phyloP scores from a whole-genome alignment of 2,888 invertebrate species.

The Acanthosepion esculentum region DNA sequence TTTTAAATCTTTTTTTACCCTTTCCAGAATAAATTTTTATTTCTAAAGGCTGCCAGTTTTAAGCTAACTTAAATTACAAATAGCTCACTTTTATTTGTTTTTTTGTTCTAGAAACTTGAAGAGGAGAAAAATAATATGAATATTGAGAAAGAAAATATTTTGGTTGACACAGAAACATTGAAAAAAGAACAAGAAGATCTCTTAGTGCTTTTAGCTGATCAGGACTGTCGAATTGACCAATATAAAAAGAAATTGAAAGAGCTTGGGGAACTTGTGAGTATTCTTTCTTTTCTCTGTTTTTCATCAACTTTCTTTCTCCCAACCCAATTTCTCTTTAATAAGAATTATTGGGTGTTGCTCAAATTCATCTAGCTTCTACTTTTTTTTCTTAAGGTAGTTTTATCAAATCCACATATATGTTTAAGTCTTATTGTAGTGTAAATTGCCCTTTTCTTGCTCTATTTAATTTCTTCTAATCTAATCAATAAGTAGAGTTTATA shows the following conservation, averaged over 20 bases:
- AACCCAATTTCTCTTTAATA: no score
- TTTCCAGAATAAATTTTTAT: neutral
- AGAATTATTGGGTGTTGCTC: no score
- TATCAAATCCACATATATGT: no score
- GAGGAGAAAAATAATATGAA: constrained; percentile 65
- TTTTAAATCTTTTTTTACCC: neutral
- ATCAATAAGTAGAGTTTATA: no score
- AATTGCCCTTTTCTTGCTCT: no score
- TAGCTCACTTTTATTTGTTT: neutral
- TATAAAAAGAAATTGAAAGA: constrained; percentile 78
- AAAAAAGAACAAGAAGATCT: constrained; percentile 95
- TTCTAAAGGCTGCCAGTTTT: no score
- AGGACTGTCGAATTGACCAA: constrained; percentile 83
- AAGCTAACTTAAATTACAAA: neutral
- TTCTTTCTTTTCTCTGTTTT: neutral
- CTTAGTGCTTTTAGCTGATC: constrained; percentile 90
- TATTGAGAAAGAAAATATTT: constrained; percentile 56
- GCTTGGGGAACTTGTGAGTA: constrained; percentile 65
- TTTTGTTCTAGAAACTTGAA: constrained; percentile 60
- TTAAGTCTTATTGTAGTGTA: no score
- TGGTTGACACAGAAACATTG: constrained; percentile 76
- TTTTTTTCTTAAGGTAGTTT: no score
- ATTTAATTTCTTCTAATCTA: no score
- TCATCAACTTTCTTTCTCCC: no score
- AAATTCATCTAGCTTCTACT: no score